These are phyloP conservation scores for Liodrosophila aerea DNA, from an alignment of 2,888 invertebrate genomes.

Conservation along the genomic window DNA sequence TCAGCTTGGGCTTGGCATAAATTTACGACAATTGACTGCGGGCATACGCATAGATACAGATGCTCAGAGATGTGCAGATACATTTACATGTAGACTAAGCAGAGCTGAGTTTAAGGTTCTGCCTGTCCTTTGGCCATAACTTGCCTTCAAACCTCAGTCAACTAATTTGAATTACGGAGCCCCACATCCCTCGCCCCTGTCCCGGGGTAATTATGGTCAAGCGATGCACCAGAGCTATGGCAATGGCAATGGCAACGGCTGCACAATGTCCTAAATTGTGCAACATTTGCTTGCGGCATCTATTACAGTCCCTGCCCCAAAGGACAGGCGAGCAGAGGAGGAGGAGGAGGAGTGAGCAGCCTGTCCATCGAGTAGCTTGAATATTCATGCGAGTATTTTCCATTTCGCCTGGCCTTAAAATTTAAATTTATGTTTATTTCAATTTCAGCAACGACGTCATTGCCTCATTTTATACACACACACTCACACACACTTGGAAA, in stretches of 20 bases:
- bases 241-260: conserved; percentile 40
- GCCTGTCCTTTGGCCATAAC: conserved; percentile 12
- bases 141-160: conserved; percentile 36
- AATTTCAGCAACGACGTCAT: conserved; percentile 39
- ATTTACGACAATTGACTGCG: conserved; percentile 43
- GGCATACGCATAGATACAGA: not conserved
- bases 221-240: conserved; percentile 10
- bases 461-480: too few relatives aligned
- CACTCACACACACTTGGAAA: conserved; percentile 8
- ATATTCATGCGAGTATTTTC: conserved; percentile 64
- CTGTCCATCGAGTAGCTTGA: conserved; percentile 48
- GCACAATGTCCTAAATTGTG: conserved; percentile 72
- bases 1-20: conserved; percentile 58
- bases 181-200: conserved; percentile 20
- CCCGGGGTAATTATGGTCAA: conserved; percentile 65
- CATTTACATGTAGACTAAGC: not conserved
- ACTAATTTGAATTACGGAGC: conserved; percentile 76
- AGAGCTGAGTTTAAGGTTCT: conserved; percentile 5
- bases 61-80: not conserved
- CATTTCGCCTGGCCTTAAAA: conserved; percentile 40
- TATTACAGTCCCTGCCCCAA: conserved; percentile 38
- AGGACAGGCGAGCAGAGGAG: too few relatives aligned
- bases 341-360: too few relatives aligned
- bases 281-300: conserved; percentile 68
- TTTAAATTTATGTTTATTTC: conserved; percentile 61